Percentiles rank a stretch among this genome's conserved stretches.
These are phyloP conservation scores for Ptilodon capucinus DNA, from an alignment of 2,888 invertebrate genomes.

Conservation along the genomic window DNA sequence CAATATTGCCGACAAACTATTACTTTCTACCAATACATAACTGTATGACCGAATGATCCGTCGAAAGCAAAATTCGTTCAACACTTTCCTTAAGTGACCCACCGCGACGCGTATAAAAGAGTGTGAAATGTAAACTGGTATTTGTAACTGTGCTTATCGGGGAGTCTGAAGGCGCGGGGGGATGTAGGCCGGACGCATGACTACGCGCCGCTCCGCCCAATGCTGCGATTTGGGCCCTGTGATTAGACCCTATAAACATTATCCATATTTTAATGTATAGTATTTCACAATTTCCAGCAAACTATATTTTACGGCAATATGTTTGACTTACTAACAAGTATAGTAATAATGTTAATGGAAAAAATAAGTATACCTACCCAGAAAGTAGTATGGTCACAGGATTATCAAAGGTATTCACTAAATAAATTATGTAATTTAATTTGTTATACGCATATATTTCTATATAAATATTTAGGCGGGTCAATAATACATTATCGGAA, in stretches of 20 bases:
- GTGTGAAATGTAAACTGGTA: conserved; percentile 70
- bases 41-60: conserved; percentile 56
- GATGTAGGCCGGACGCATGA: conserved; percentile 62
- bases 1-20: conserved; percentile 45
- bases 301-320: too few relatives aligned
- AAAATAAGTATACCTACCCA: neutral
- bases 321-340: too few relatives aligned
- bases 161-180: conserved; percentile 36
- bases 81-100: conserved; percentile 76
- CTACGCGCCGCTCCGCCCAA: conserved; percentile 22
- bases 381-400: neutral
- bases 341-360: too few relatives aligned
- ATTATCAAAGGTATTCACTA: neutral
- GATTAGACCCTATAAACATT: conserved; percentile 16
- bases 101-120: conserved; percentile 55
- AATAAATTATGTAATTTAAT: conserved; percentile 33
- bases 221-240: conserved; percentile 6
- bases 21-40: conserved; percentile 70
- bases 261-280: conserved; percentile 4
- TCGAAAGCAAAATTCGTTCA: conserved; percentile 78
- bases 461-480: conserved; percentile 21
- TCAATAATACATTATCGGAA: conserved; percentile 20
- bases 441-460: conserved; percentile 35
- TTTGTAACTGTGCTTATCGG: conserved; percentile 67
- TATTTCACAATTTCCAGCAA: neutral